Base-by-base conservation (phyloP, 1,140 invertebrate genomes). In the Drosophila ficusphila region DNA sequence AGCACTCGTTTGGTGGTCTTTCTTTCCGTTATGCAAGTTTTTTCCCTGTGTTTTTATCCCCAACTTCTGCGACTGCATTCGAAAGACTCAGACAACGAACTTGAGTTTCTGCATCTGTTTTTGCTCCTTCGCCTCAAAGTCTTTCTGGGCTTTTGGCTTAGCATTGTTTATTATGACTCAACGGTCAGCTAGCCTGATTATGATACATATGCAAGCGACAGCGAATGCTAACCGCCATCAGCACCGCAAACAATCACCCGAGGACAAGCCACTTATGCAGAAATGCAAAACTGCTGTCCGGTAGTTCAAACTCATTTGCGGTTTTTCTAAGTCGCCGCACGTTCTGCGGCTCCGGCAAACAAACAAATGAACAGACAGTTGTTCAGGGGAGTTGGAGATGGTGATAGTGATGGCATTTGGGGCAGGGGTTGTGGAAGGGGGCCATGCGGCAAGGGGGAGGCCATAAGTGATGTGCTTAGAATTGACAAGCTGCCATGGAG, bases 261-360 rank as follows among this genome's bases (percentile, higher is more conserved):
- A 42, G 47, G 51, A 61, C 51, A 67, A 56, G 52, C 44, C 54
- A 71, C 64, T 73, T 81, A 82, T 82, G 79, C 79, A 83, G 76
- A 85, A 86, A 86, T 76, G 79, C 76, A 86, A 86, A 85, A 73
- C 51, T 65, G 70, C 69, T 68, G 71, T 86, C 61, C 76, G 65
- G 76, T 64, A 75, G 76, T 68, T 49, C 38, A 68, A 76, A 86
- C 77, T 85, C 81, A 88, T 85, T 86, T 79, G 81, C 62, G 76
- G 81, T 86, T 81, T 79, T 81, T 86, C 70, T 49, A 75, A 85
- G 77, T 88, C 81, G 62, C 56, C 72, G 76, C 81, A 85, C 81
- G 81, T 85, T 81, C 61, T 70, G 81, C 76, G 82, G 81, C 81
- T 86, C 57, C 23, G 31, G 49, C 65, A 69, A 79, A 57, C 72